These are phyloP conservation scores for Alcis repandata DNA, from an alignment of 2,888 invertebrate species.

Conservation along the genomic window DNA sequence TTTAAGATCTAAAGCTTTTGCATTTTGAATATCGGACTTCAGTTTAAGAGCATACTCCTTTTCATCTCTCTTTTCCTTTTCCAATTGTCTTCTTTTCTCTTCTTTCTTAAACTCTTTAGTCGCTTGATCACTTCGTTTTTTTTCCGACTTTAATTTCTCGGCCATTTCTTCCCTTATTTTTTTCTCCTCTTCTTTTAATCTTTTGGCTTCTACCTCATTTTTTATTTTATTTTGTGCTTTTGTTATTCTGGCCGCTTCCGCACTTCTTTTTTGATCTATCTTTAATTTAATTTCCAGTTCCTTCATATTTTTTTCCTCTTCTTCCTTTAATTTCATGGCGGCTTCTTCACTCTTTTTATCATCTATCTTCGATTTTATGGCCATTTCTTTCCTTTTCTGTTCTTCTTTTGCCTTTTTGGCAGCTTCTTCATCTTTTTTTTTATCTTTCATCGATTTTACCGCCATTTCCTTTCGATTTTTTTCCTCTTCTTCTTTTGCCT, in stretches of 20 bases:
- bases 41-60: conserved; percentile 20
- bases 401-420: too few relatives aligned
- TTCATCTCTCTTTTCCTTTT: conserved; percentile 38
- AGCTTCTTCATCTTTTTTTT: background rate
- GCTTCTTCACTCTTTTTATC: background rate
- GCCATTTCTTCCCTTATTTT: too few relatives aligned
- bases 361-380: background rate
- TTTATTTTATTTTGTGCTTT: conserved; percentile 16
- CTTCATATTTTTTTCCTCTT: conserved; percentile 3
- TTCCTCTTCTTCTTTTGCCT: conserved; percentile 7
- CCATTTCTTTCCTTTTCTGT: too few relatives aligned
- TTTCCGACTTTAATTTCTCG: background rate
- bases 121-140: conserved; percentile 3
- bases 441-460: background rate
- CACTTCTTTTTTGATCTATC: background rate
- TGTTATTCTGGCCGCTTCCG: background rate
- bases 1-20: conserved; percentile 34
- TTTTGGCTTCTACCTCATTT: background rate
- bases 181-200: too few relatives aligned
- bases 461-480: background rate
- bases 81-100: conserved; percentile 11
- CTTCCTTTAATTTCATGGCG: conserved; percentile 5
- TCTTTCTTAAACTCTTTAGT: conserved; percentile 18
- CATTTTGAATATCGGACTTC: conserved; percentile 33
- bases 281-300: background rate